phyloP scores from a whole-genome alignment of 2,888 invertebrate species.

The Ischnus inquisitorius region DNA sequence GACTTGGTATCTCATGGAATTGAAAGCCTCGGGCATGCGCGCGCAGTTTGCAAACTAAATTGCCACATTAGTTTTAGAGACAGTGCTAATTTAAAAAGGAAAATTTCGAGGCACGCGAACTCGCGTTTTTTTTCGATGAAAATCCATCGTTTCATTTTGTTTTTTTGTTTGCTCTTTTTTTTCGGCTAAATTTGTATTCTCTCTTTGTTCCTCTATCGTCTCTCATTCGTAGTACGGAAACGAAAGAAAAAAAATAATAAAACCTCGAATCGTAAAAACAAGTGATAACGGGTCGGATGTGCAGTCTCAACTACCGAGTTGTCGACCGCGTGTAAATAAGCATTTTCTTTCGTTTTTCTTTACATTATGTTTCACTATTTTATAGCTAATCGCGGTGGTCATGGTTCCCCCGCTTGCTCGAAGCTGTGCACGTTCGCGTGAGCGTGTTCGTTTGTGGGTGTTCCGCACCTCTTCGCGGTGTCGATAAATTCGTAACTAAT shows the following conservation, averaged over 20 bases:
- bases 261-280: conserved; percentile 52
- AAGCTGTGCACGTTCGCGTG: conserved; percentile 54
- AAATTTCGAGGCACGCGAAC: conserved; percentile 72
- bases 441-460: background rate
- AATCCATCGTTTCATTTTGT: conserved; percentile 8
- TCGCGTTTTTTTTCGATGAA: conserved; percentile 37
- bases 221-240: conserved; percentile 41
- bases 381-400: conserved; percentile 74
- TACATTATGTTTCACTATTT: conserved; percentile 51
- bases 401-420: conserved; percentile 79
- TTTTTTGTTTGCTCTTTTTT: conserved; percentile 25
- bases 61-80: conserved; percentile 59
- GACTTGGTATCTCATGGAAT: conserved; percentile 78
- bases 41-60: conserved; percentile 76
- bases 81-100: conserved; percentile 50
- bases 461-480: conserved; percentile 39
- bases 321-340: conserved; percentile 66
- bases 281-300: conserved; percentile 60
- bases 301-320: conserved; percentile 67
- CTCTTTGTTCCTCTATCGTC: conserved; percentile 33
- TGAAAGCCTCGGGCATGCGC: conserved; percentile 82
- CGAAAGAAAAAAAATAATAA: conserved; percentile 39
- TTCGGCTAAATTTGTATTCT: conserved; percentile 22
- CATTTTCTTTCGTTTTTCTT: conserved; percentile 32
- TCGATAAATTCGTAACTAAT: conserved; percentile 42